A percentile compares a stretch with the other conserved stretches of the same genome.
Evolutionary conservation across 2,797 vertebrate species (phyloP).

Genomic region (Antrozous pallidus): DNA sequence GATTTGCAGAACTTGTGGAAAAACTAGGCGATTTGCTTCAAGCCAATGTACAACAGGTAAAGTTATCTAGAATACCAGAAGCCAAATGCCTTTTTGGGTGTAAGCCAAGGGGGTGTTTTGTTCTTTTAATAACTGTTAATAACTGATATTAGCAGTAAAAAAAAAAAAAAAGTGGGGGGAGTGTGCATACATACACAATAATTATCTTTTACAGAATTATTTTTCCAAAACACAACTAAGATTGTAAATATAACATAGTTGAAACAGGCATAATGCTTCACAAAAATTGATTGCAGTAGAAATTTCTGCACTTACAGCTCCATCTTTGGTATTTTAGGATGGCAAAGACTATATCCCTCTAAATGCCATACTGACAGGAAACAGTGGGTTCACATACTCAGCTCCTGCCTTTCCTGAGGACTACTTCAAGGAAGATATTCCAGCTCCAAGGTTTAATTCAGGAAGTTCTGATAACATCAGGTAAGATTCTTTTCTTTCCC

Average conservation of each 20-base stretch:
- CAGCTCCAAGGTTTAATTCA: slow-evolving; percentile 77
- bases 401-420: slow-evolving; percentile 63
- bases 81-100: not conserved
- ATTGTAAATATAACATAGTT: not conserved
- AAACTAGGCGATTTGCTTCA: slow-evolving; percentile 93
- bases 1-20: slow-evolving; percentile 90
- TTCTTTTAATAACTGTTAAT: not conserved
- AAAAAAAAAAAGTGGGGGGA: not conserved
- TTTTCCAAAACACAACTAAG: not conserved
- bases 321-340: slow-evolving; percentile 81
- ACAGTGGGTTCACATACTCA: slow-evolving; percentile 66
- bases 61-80: not conserved
- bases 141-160: not conserved
- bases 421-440: slow-evolving; percentile 67
- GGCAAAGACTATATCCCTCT: slow-evolving; percentile 96
- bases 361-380: slow-evolving; percentile 80
- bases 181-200: not conserved
- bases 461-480: slow-evolving; percentile 82
- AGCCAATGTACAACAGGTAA: slow-evolving; percentile 91
- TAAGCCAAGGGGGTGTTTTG: not conserved
- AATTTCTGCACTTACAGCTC: not conserved
- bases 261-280: not conserved
- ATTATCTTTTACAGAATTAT: not conserved
- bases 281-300: not conserved
- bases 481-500: slow-evolving; percentile 73